Evolutionary conservation across 2,113 vertebrate species (phyloP), one percentile per base, ranked within the genome.

Genomic region (Lathamus discolor): DNA sequence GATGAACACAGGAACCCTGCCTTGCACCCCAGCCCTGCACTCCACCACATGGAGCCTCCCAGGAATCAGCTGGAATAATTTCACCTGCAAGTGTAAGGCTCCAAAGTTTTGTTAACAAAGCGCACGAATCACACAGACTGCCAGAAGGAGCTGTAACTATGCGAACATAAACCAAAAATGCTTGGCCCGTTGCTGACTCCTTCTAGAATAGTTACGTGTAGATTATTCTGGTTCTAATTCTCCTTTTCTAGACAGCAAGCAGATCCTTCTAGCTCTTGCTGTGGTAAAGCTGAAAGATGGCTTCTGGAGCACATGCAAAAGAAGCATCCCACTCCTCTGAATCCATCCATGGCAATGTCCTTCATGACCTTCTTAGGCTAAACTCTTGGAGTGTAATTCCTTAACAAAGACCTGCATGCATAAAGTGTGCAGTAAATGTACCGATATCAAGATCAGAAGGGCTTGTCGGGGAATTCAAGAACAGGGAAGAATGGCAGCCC

Each of bases 21-120:
- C 23, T 29, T 72, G 33, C 28, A 51, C 11, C 27, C 39, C 49
- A 52, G 72, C 17, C 35, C 31, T 62, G 41, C 31, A 12, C 27
- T 15, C n/a, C 10, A 1, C 11, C 1, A 2, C 57, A 10, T 28
- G 20, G 49, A n/a, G 13, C 25, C 15, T 61, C 39, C n/a, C 3
- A 2, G 46, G 22, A 81, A 25, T 35, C 73, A 37, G 66, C 31
- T 13, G 37, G 41, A 57, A 46, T 59, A 13, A 61, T 63, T 72
- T 51, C 19, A 49, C 7, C 5, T 16, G 25, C 66, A 31, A 1
- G 55, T 75, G 2, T 9, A 17, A 46, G 20, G 68, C 35, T 80
- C 35, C 68, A 27, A 54, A 46, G 17, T 80, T 88, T 55, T 51
- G 44, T 37, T 66, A 62, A 57, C 12, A 16, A 13, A 31, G 16